These are phyloP conservation scores for Athalia circularis DNA, from an alignment of 2,888 invertebrate species.

Conservation along the genomic window DNA sequence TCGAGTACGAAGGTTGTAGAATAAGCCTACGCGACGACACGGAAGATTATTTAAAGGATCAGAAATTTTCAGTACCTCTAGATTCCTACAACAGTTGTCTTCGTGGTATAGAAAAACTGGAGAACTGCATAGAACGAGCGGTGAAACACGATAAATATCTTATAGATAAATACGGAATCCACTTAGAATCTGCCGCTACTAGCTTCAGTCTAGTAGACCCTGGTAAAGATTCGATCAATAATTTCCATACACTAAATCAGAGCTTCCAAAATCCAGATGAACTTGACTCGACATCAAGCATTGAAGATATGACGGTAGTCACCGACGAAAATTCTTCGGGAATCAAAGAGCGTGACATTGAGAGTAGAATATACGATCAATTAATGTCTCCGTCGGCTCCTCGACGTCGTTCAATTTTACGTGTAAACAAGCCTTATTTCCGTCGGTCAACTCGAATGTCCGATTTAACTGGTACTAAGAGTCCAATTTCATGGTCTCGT, in stretches of 20 bases:
- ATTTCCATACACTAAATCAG: neutral
- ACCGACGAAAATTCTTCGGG: conserved; percentile 19
- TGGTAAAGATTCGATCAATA: conserved; percentile 55
- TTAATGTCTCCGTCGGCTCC: conserved; percentile 29
- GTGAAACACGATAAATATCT: conserved; percentile 61
- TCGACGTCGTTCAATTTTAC: neutral
- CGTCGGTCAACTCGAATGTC: conserved; percentile 49
- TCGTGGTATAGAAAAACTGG: conserved; percentile 61
- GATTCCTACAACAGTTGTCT: conserved; percentile 64
- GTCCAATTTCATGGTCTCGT: conserved; percentile 49
- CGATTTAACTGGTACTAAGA: conserved; percentile 43
- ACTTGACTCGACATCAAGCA: neutral
- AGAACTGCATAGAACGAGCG: conserved; percentile 60
- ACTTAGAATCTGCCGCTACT: conserved; percentile 65
- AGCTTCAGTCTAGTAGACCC: conserved; percentile 64
- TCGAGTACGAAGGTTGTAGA: conserved; percentile 52
- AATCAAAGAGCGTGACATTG: conserved; percentile 1
- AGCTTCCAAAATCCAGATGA: neutral
- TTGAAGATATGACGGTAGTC: conserved; percentile 16
- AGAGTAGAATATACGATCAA: conserved; percentile 33
- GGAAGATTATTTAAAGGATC: conserved; percentile 49
- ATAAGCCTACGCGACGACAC: conserved; percentile 53
- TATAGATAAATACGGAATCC: conserved; percentile 59
- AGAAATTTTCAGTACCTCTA: conserved; percentile 47
- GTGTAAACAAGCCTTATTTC: conserved; percentile 29